These are phyloP conservation scores for Pseudotriccus pelzelni DNA, from an alignment of 2,797 vertebrate species.

Conservation along the genomic window DNA sequence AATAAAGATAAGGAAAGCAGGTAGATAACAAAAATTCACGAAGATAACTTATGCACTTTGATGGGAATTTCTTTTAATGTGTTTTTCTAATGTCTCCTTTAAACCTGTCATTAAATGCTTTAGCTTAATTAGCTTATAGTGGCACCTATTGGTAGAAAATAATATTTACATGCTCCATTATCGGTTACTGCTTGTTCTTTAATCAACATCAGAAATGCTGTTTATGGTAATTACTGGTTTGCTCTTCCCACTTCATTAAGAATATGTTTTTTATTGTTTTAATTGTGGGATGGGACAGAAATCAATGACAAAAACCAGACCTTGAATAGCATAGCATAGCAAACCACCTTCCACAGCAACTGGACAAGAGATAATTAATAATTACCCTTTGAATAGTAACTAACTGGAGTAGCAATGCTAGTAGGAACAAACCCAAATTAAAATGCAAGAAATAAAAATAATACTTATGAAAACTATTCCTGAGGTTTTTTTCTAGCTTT, in stretches of 20 bases:
- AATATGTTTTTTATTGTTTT: background rate
- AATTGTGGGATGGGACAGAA: background rate
- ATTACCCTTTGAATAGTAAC: background rate
- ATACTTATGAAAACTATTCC: background rate
- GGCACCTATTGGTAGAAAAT: slow-evolving; percentile 68
- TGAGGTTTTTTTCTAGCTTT: background rate
- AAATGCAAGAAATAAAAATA: background rate
- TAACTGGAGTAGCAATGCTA: background rate
- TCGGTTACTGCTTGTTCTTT: background rate
- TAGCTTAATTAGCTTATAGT: slow-evolving; percentile 65
- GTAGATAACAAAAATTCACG: background rate
- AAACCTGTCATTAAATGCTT: background rate
- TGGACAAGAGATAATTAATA: background rate
- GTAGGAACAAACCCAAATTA: background rate
- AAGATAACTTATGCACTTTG: background rate
- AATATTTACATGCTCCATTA: background rate
- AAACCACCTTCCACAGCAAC: background rate
- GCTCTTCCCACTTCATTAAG: background rate
- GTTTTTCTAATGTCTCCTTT: background rate
- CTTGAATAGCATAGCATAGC: background rate
- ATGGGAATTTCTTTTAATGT: background rate
- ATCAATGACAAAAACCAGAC: background rate
- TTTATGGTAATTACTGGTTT: background rate
- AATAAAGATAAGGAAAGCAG: background rate
- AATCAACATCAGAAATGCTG: background rate